phyloP scores from a whole-genome alignment of 2,113 vertebrate genomes.

The Pterocles orientalis region DNA sequence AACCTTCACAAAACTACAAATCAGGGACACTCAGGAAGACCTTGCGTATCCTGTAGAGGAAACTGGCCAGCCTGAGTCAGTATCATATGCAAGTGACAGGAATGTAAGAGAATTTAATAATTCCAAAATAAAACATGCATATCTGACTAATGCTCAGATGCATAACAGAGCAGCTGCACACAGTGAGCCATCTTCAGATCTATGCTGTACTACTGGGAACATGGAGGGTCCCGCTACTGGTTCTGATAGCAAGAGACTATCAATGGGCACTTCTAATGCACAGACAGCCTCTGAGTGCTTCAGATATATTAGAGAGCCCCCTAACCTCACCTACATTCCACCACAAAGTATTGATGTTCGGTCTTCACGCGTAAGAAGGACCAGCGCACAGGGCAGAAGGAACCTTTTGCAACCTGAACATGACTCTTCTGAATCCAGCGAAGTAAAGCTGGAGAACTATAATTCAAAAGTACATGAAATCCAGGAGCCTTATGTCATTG shows the following conservation, averaged over 20 bases:
- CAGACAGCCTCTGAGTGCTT: not conserved
- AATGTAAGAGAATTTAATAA: not conserved
- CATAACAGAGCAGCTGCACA: not conserved
- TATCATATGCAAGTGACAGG: not conserved
- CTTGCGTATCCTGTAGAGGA: slow-evolving; percentile 67
- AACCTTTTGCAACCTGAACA: not conserved
- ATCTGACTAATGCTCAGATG: not conserved
- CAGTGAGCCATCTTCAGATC: slow-evolving; percentile 25
- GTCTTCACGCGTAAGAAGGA: not conserved
- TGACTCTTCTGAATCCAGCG: not conserved
- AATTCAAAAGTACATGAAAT: not conserved
- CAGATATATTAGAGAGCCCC: slow-evolving; percentile 62
- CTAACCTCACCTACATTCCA: slow-evolving; percentile 69
- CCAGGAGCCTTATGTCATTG: slow-evolving; percentile 64
- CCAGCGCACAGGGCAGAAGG: not conserved
- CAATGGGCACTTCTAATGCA: not conserved
- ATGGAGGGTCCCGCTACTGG: not conserved
- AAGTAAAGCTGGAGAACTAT: not conserved
- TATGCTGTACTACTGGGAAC: not conserved
- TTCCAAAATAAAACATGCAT: not conserved
- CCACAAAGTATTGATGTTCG: not conserved
- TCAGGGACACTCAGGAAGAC: slow-evolving; percentile 20
- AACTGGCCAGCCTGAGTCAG: slow-evolving; percentile 34
- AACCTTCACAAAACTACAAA: slow-evolving; percentile 46
- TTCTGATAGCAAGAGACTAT: not conserved